Evolutionary conservation across 2,797 vertebrate genomes (phyloP).

Genomic region (Melanotaenia nigrans): DNA sequence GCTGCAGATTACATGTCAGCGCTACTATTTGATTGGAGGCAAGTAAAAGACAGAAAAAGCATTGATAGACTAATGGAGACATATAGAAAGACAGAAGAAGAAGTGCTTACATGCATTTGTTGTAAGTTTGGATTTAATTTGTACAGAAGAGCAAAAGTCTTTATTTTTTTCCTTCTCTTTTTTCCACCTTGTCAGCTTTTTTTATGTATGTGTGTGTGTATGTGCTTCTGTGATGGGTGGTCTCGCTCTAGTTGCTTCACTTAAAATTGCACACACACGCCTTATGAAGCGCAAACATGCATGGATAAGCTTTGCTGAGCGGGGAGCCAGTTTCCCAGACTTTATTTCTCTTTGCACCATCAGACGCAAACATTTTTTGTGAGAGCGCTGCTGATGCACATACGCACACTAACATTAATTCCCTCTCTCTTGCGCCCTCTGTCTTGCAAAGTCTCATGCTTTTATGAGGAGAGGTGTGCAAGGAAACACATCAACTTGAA

Average conservation of each 20-base stretch:
- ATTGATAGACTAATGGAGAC: constrained; percentile 23
- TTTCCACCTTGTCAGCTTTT: constrained; percentile 54
- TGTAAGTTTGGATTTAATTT: constrained; percentile 63
- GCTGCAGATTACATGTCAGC: constrained; percentile 27
- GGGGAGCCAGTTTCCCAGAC: constrained; percentile 30
- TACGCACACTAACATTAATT: background rate
- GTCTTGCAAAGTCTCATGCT: constrained; percentile 6
- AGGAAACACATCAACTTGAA: constrained; percentile 31
- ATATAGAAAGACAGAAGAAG: constrained; percentile 31
- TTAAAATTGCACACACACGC: constrained; percentile 30
- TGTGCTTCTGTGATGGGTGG: constrained; percentile 36
- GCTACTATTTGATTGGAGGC: constrained; percentile 22
- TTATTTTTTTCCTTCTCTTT: constrained; percentile 22
- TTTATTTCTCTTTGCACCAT: constrained; percentile 39
- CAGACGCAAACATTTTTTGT: background rate
- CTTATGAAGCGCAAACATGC: constrained; percentile 14
- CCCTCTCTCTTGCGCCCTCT: background rate
- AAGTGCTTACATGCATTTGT: constrained; percentile 59
- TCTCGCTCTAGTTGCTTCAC: constrained; percentile 62
- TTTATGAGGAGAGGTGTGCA: constrained; percentile 18
- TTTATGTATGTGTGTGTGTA: constrained; percentile 16
- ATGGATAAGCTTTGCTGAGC: constrained; percentile 45
- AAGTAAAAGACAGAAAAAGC: background rate
- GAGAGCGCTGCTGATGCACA: no score
- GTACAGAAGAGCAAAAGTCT: constrained; percentile 54